A percentile compares a stretch with the other conserved stretches of the same genome.
phyloP scores from a whole-genome alignment of 2,888 invertebrate genomes.

The Euspilapteryx auroguttella region DNA sequence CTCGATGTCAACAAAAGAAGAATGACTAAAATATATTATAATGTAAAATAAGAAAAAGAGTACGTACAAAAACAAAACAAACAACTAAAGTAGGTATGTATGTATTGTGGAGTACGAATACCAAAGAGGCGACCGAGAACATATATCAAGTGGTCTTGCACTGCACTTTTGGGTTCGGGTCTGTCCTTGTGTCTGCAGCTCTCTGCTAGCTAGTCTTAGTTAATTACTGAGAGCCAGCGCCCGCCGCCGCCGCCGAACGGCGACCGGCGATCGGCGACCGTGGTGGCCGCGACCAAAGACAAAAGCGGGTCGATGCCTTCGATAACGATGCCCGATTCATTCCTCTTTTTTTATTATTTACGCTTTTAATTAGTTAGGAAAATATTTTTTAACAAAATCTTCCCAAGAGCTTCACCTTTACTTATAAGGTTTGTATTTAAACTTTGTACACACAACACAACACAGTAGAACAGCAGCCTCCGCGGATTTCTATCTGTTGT shows the following conservation, averaged over 20 bases:
- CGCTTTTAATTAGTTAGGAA: constrained; percentile 62
- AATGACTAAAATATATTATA: no score
- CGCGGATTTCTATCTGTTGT: no score
- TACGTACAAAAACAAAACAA: no score
- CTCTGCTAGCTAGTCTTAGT: no score
- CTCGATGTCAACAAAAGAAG: no score
- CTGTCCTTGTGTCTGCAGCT: constrained; percentile 12
- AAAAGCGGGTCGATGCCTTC: constrained; percentile 56
- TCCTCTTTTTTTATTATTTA: constrained; percentile 58
- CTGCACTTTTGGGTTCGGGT: background rate
- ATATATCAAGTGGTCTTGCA: no score
- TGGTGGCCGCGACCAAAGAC: constrained; percentile 40
- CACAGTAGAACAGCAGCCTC: no score
- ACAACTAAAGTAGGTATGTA: no score
- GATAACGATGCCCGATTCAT: constrained; percentile 54
- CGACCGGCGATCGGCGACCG: constrained; percentile 10
- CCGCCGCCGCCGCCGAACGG: constrained; percentile 16
- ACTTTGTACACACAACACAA: no score
- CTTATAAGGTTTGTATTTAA: constrained; percentile 43
- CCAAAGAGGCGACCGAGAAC: no score
- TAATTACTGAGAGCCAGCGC: constrained; percentile 40
- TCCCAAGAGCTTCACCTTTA: constrained; percentile 29
- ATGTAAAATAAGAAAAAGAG: no score
- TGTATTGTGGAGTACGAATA: no score
- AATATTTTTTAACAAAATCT: constrained; percentile 56